Percentiles rank a stretch among this genome's conserved stretches.
Conservation (phyloP, 2,797 vertebrate genomes). For the Liparis tanakae region DNA sequence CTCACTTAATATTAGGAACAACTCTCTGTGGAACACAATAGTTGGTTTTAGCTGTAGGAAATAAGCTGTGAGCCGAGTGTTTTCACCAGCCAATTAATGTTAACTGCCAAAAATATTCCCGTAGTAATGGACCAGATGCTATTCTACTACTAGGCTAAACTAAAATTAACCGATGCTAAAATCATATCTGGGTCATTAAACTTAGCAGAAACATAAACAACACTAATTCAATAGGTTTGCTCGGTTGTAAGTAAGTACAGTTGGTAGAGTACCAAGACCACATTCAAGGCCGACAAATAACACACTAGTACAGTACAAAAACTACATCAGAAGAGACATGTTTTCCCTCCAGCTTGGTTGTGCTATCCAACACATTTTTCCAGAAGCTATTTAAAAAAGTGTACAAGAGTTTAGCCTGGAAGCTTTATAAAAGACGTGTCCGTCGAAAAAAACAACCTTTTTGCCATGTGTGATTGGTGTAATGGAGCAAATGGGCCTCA, state of each 20-base stretch:
- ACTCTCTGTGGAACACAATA: neutral
- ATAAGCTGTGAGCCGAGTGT: neutral
- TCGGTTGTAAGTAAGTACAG: neutral
- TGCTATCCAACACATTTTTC: neutral
- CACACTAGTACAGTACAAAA: neutral
- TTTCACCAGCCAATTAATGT: neutral
- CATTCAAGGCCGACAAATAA: neutral
- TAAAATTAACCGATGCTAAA: neutral
- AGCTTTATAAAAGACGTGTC: neutral
- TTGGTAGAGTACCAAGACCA: neutral
- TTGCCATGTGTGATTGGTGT: neutral
- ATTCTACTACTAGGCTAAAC: neutral
- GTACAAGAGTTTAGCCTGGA: neutral
- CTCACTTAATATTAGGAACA: conserved; percentile 6
- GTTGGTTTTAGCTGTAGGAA: neutral
- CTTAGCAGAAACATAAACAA: neutral
- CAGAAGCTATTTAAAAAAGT: neutral
- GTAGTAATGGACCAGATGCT: neutral
- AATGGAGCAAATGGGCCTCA: neutral
- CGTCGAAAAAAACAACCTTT: neutral
- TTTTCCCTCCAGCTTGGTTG: neutral
- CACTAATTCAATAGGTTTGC: neutral
- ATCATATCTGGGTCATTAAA: neutral
- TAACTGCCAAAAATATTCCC: neutral
- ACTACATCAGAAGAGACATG: neutral